phyloP scores from a whole-genome alignment of 23 tunicate genomes.

The Styela clava region DNA sequence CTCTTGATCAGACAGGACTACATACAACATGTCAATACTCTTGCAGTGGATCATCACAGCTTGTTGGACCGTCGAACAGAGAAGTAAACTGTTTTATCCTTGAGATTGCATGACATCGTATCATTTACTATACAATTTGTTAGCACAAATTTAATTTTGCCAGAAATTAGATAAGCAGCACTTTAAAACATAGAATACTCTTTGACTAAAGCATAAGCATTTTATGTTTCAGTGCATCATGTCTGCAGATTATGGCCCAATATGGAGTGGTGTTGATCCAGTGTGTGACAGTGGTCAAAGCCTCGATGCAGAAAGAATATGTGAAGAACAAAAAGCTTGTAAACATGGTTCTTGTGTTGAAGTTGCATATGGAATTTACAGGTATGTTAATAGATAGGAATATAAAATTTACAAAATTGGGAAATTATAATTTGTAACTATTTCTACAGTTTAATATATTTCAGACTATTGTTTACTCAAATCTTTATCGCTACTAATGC shows the following conservation, averaged over 20 bases:
- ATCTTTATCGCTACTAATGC: too few species aligned
- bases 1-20: not conserved
- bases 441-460: too few species aligned
- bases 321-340: not conserved
- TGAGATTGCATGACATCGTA: too few species aligned
- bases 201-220: too few species aligned
- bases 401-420: too few species aligned
- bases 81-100: not conserved
- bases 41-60: not conserved
- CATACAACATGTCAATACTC: not conserved
- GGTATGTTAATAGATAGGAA: not conserved
- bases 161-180: too few species aligned
- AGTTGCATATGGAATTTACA: not conserved
- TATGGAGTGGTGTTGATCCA: constrained; percentile 13
- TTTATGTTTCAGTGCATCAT: constrained; percentile 17
- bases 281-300: not conserved
- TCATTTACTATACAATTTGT: too few species aligned
- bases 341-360: not conserved
- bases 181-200: too few species aligned
- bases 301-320: not conserved
- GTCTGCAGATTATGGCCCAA: not conserved
- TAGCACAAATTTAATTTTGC: too few species aligned
- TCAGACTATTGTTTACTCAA: too few species aligned
- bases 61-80: not conserved
- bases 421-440: too few species aligned